Evolutionary conservation across 2,113 vertebrate species (phyloP), one percentile per base, ranked within the genome.

Genomic region (Seriola quinqueradiata): DNA sequence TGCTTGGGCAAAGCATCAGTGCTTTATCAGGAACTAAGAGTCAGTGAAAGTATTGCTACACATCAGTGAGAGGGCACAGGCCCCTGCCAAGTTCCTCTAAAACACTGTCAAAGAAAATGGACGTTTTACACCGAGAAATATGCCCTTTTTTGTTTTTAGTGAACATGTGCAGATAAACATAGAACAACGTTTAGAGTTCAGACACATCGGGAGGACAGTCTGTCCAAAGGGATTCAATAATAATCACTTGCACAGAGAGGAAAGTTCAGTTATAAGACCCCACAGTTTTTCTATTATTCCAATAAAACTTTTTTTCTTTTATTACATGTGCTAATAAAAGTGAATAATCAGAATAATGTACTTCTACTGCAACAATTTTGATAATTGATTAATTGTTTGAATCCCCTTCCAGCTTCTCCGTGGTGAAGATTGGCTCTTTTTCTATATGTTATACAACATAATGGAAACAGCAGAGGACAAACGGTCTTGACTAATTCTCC

Each of bases 21-120:
- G 13, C 73, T 78, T 86, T 83, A 82, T 81, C 84, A 85, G 87
- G 90, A 94, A 91, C 83, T 87, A 54, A 77, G 79, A 80, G 78
- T 77, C 77, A 78, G 81, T 86, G 77, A 73, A 87, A 89, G 84
- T 83, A 17, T 91, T 89, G 84, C 88, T 23, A 72, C 90, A 89
- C 66, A 74, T 46, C 36, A 75, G 85, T 58, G 52, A 84, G 44
- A 70, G 66, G 16, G 17, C 44, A 61, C 68, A 12, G 32, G 42
- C 25, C 48, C 68, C 4, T 9, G 23, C 32, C 48, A 63, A 81
- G 78, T 81, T 88, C 86, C 83, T 90, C 81, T 75, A 36, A 85
- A 79, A 60, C 4, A 70, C 70, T 71, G 46, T 70, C 77, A 84
- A 57, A 81, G 68, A 84, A 76, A 85, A 72, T 69, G 7, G 25